phyloP scores from a whole-genome alignment of 2,797 vertebrate species.

The Moxostoma hubbsi region DNA sequence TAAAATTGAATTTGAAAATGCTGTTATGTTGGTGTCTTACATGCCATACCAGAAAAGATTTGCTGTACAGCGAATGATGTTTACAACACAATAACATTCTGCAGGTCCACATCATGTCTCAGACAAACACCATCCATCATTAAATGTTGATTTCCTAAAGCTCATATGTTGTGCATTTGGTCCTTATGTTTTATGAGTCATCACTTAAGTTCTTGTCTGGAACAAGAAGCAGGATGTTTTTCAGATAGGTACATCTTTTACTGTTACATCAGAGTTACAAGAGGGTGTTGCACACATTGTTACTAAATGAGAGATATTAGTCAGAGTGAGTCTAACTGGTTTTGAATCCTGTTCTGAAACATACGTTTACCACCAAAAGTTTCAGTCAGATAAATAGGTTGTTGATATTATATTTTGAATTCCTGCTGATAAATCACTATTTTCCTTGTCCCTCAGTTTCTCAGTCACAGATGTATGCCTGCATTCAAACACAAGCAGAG shows the following conservation, averaged over 20 bases:
- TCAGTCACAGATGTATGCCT: conserved; percentile 48
- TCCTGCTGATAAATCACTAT: conserved; percentile 24
- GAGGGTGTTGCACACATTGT: neutral
- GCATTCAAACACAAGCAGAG: conserved; percentile 47
- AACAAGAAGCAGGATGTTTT: conserved; percentile 34
- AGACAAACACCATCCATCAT: conserved; percentile 33
- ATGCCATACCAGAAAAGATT: conserved; percentile 11
- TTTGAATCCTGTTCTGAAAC: conserved; percentile 7
- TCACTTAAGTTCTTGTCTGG: conserved; percentile 33
- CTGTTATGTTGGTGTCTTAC: conserved; percentile 7
- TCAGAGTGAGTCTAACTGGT: conserved; percentile 8
- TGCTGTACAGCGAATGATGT: neutral
- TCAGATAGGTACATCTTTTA: conserved; percentile 8
- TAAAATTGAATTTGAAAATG: neutral
- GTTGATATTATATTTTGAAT: neutral
- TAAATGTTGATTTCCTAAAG: conserved; percentile 39
- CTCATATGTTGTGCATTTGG: conserved; percentile 25
- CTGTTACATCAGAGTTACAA: conserved; percentile 3
- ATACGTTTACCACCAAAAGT: conserved; percentile 16
- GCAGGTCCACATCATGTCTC: neutral
- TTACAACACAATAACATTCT: conserved; percentile 7
- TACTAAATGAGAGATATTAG: neutral
- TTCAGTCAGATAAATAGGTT: conserved; percentile 14
- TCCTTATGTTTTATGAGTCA: conserved; percentile 34
- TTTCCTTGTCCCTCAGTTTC: neutral